Evolutionary conservation across 2,797 vertebrate genomes (phyloP), one percentile per base, ranked within the genome.

Genomic region (Scleropages formosus): DNA sequence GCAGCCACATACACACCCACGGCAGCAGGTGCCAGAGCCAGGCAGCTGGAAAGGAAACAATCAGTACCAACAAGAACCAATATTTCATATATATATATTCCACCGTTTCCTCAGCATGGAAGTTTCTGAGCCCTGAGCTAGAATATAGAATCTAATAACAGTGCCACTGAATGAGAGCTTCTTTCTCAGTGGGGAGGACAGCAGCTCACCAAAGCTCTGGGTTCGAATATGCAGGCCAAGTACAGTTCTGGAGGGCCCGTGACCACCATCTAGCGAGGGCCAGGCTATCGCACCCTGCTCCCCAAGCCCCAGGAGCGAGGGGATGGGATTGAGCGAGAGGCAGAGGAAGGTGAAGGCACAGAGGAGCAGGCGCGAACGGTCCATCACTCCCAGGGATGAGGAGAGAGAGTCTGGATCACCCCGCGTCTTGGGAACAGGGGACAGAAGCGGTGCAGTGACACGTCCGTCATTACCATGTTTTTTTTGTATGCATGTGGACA

Each of bases 11-110:
- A 77, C 96, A 92, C 75, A 97, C 91, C n/a, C 96, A 98, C 0
- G 96, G 97, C 91, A 98, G 87, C 90, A 99, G 89, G 87, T 94
- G 96, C 66, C 95, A 94, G 0, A 98, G 90, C 96, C 97, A 99
- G 49, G 93, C 89, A 0, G 85, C 92, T 85, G 83, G 77, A 64
- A 11, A 10, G 51, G 6, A 9, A 68, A 12, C 22, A 27, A 58
- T 58, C n/a, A 51, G 74, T 4, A 58, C 12, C 53, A 58, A 58
- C 53, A 58, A 58, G 18, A n/a, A 58, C 58, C 4, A 39, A 39
- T 39, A 39, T 39, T 2, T 39, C 31, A 39, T 39, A 39, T 39
- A 6, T 6, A 39, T 39, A 39, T 6, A 31, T 39, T 6, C 6
- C 39, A 39, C 39, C 39, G 2, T 39, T 31, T 39, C 31, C 39